These are phyloP conservation scores for Conistra vaccinii DNA, from an alignment of 2,888 invertebrate genomes.

Conservation along the genomic window DNA sequence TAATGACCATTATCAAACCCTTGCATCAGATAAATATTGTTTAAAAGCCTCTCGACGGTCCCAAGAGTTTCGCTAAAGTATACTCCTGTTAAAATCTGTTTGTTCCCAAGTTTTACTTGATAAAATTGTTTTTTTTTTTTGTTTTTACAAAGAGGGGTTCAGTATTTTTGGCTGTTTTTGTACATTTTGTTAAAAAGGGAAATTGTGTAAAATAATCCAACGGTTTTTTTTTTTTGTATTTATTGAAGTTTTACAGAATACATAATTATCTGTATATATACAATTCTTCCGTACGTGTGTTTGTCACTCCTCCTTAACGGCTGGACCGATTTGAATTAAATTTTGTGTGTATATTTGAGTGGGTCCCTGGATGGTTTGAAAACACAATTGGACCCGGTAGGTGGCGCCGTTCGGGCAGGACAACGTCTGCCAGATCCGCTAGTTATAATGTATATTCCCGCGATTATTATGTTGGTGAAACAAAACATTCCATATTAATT, in stretches of 20 bases:
- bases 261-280: too few species aligned
- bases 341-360: too few species aligned
- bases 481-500: neutral
- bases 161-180: constrained; percentile 16
- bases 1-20: constrained; percentile 66
- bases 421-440: too few species aligned
- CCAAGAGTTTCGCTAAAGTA: constrained; percentile 39
- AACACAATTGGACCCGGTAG: too few species aligned
- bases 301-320: too few species aligned
- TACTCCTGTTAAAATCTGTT: constrained; percentile 44
- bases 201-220: neutral
- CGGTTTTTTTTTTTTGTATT: neutral
- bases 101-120: constrained; percentile 42
- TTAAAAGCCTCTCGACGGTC: constrained; percentile 55
- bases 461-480: neutral
- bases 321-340: too few species aligned
- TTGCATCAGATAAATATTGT: constrained; percentile 68
- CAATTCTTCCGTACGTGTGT: too few species aligned
- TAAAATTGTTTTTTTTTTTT: constrained; percentile 26
- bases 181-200: constrained; percentile 11
- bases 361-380: too few species aligned
- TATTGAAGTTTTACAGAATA: neutral
- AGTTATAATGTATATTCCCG: neutral
- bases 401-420: too few species aligned
- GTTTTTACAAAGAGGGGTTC: constrained; percentile 8